Evolutionary conservation across 2,888 invertebrate species (phyloP).

Genomic region (Erynnis tages): DNA sequence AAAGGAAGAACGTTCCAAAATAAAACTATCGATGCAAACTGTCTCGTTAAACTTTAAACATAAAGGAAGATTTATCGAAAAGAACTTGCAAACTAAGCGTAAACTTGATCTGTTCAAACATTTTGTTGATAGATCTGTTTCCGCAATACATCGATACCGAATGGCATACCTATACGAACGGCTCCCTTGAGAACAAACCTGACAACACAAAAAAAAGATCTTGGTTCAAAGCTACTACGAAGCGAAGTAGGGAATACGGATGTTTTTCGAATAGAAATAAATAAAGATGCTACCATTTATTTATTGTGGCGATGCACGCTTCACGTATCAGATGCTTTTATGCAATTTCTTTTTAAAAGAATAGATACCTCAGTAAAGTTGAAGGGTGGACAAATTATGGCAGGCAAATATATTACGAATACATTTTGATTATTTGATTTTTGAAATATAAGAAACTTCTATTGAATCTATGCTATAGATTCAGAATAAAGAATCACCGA

Average conservation of each 20-base stretch:
- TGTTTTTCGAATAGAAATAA: slow-evolving; percentile 12
- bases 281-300: not conserved
- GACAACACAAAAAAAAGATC: slow-evolving; percentile 21
- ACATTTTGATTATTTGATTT: too few relatives aligned
- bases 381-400: too few relatives aligned
- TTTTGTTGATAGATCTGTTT: slow-evolving; percentile 10
- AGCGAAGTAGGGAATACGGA: not conserved
- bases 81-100: slow-evolving; percentile 12
- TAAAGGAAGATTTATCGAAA: slow-evolving; percentile 24
- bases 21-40: not conserved
- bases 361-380: not conserved
- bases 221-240: slow-evolving; percentile 6
- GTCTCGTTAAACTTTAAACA: slow-evolving; percentile 1
- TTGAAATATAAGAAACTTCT: too few relatives aligned
- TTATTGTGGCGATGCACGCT: not conserved
- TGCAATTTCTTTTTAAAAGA: not conserved
- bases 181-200: slow-evolving; percentile 2
- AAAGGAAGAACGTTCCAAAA: not conserved
- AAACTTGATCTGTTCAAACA: slow-evolving; percentile 32
- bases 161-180: slow-evolving; percentile 2
- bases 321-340: not conserved
- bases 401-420: too few relatives aligned
- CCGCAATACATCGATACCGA: not conserved
- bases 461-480: too few relatives aligned
- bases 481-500: too few relatives aligned